Percentiles rank a stretch among this genome's conserved stretches.
phyloP scores from a whole-genome alignment of 2,888 invertebrate species.

The Apotomis betuletana region DNA sequence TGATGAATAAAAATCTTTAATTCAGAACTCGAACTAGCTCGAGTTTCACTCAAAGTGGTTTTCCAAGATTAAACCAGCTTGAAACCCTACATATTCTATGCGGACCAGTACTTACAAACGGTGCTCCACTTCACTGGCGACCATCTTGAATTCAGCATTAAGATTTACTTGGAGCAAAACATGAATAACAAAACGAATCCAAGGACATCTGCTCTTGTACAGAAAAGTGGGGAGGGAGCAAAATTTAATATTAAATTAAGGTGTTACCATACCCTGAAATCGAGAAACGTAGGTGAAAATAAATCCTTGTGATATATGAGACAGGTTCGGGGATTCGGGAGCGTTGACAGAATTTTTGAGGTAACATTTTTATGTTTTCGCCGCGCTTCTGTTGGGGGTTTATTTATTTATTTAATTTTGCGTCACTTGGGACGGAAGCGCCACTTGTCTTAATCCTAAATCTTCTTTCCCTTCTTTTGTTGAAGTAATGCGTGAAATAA shows the following conservation, averaged over 20 bases:
- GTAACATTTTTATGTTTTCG: conserved; percentile 70
- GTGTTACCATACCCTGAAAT: conserved; percentile 72
- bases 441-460: conserved; percentile 42
- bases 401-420: conserved; percentile 48
- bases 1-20: conserved; percentile 17
- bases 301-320: conserved; percentile 80
- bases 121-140: not conserved
- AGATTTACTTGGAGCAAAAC: conserved; percentile 58
- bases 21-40: not conserved
- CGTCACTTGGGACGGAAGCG: conserved; percentile 37
- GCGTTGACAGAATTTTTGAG: conserved; percentile 77
- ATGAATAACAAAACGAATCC: conserved; percentile 76
- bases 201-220: conserved; percentile 73
- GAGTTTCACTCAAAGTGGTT: conserved; percentile 16
- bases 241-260: conserved; percentile 83
- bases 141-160: conserved; percentile 27
- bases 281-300: conserved; percentile 78
- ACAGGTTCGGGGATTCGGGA: conserved; percentile 62
- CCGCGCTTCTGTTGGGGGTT: conserved; percentile 46
- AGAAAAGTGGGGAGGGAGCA: conserved; percentile 69
- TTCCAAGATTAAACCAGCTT: conserved; percentile 14
- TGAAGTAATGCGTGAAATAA: conserved; percentile 31
- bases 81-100: conserved; percentile 23
- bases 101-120: conserved; percentile 17
- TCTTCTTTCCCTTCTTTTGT: conserved; percentile 33